phyloP scores from a whole-genome alignment of 2,888 invertebrate genomes.

The Anodontia alba region DNA sequence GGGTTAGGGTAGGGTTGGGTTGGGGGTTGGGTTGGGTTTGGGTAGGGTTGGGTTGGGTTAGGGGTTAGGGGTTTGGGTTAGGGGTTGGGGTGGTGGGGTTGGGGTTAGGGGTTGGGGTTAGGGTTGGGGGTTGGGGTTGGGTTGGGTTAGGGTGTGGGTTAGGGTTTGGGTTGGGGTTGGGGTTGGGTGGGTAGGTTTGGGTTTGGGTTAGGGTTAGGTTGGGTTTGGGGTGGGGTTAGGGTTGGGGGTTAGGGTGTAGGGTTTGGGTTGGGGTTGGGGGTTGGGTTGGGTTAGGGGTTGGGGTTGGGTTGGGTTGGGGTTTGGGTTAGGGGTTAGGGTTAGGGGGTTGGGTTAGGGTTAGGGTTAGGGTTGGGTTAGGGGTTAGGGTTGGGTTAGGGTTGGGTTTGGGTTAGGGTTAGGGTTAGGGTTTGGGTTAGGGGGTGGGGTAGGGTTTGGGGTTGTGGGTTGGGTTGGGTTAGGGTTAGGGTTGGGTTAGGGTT shows the following conservation, averaged over 20 bases:
- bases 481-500: background rate
- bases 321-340: slow-evolving; percentile 21
- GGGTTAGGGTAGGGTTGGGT: background rate
- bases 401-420: slow-evolving; percentile 11
- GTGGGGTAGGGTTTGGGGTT: background rate
- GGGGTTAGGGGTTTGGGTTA: background rate
- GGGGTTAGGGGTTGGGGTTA: too few species aligned
- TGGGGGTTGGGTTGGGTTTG: slow-evolving; percentile 7
- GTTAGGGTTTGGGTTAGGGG: slow-evolving; percentile 3
- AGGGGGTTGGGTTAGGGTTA: slow-evolving; percentile 16
- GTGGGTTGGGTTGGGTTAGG: background rate
- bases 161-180: slow-evolving; percentile 17
- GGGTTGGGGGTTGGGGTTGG: too few species aligned
- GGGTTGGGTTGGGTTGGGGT: slow-evolving; percentile 9
- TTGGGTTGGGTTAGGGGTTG: background rate
- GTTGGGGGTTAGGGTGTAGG: slow-evolving; percentile 67
- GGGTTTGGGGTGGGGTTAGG: background rate
- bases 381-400: slow-evolving; percentile 11
- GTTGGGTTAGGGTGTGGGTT: background rate
- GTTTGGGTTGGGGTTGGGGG: slow-evolving; percentile 32
- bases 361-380: slow-evolving; percentile 20
- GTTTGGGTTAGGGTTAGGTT: background rate
- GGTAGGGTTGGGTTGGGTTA: background rate
- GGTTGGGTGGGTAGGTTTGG: background rate
- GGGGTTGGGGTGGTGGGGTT: slow-evolving; percentile 45